A percentile compares a stretch with the other conserved stretches of the same genome.
These are phyloP conservation scores for Hydrozoanthus gracilis DNA, from an alignment of 92 coral and sea anemone genomes.

Conservation along the genomic window DNA sequence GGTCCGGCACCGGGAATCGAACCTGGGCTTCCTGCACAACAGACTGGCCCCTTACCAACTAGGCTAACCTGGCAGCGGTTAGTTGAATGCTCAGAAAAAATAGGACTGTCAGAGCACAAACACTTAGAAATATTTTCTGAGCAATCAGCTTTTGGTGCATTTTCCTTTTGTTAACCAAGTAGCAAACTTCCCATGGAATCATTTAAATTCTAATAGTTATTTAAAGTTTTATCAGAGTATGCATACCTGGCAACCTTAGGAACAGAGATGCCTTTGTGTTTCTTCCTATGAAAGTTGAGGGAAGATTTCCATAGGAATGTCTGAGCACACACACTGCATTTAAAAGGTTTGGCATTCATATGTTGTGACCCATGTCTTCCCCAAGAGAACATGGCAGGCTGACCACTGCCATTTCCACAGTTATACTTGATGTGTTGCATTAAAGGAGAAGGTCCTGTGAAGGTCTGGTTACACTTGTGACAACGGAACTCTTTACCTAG, in stretches of 20 bases:
- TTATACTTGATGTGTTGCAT: constrained; percentile 31
- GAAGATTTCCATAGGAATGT: constrained; percentile 48
- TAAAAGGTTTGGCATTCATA: constrained; percentile 29
- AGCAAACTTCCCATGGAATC: too few relatives aligned
- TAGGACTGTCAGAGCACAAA: too few relatives aligned
- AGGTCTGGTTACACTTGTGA: constrained; percentile 26
- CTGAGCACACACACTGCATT: constrained; percentile 49
- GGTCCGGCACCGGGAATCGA: too few relatives aligned
- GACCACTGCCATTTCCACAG: constrained; percentile 23
- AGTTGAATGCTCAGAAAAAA: too few relatives aligned
- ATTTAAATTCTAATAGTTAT: neutral
- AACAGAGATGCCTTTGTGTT: constrained; percentile 35
- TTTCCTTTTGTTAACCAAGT: too few relatives aligned
- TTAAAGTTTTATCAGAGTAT: neutral
- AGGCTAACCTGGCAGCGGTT: too few relatives aligned
- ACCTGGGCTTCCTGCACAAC: too few relatives aligned
- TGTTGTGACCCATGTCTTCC: constrained; percentile 37
- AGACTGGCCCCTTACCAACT: too few relatives aligned
- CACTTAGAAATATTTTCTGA: too few relatives aligned
- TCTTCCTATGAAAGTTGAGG: constrained; percentile 39
- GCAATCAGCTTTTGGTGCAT: too few relatives aligned
- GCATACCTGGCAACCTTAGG: constrained; percentile 22
- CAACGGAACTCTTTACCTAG: constrained; percentile 36
- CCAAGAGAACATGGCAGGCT: constrained; percentile 20
- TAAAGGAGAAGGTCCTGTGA: constrained; percentile 31